Percentiles rank a stretch among this genome's conserved stretches.
phyloP scores from a whole-genome alignment of 2,797 vertebrate genomes.

The Alauda arvensis region DNA sequence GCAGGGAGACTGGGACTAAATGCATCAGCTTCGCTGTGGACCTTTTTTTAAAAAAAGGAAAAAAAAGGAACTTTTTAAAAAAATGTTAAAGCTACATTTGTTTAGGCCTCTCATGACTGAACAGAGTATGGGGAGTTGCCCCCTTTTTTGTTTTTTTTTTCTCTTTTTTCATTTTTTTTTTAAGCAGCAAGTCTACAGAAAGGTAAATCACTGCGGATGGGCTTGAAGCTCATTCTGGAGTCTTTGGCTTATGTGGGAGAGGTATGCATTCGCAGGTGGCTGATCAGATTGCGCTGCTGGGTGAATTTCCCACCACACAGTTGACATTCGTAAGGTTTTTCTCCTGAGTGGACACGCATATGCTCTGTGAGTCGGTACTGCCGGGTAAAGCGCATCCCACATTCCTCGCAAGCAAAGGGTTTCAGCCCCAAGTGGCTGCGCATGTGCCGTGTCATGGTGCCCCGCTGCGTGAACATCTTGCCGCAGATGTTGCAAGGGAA shows the following conservation, averaged over 20 bases:
- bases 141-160: neutral
- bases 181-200: conserved; percentile 72
- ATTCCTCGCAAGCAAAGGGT: conserved; percentile 97
- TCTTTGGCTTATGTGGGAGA: conserved; percentile 97
- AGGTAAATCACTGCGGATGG: conserved; percentile 71
- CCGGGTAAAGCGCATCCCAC: conserved; percentile 98
- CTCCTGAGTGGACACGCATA: conserved; percentile 98
- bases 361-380: conserved; percentile 99
- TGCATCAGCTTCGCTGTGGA: conserved; percentile 53
- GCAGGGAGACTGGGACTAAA: neutral
- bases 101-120: conserved; percentile 66
- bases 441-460: conserved; percentile 99
- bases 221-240: conserved; percentile 74
- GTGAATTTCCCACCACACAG: conserved; percentile 98
- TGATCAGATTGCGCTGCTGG: conserved; percentile 99
- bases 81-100: conserved; percentile 70
- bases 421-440: conserved; percentile 97
- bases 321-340: conserved; percentile 99
- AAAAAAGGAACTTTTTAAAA: conserved; percentile 8
- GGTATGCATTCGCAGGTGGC: conserved; percentile 99
- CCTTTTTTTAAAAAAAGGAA: conserved; percentile 13
- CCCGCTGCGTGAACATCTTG: conserved; percentile 98
- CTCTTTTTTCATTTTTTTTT: conserved; percentile 15
- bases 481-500: conserved; percentile 98
- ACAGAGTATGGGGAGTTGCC: conserved; percentile 59